Evolutionary conservation across 1,140 invertebrate genomes (phyloP), one percentile per base, ranked within the genome.

Genomic region (Orchesella cincta): DNA sequence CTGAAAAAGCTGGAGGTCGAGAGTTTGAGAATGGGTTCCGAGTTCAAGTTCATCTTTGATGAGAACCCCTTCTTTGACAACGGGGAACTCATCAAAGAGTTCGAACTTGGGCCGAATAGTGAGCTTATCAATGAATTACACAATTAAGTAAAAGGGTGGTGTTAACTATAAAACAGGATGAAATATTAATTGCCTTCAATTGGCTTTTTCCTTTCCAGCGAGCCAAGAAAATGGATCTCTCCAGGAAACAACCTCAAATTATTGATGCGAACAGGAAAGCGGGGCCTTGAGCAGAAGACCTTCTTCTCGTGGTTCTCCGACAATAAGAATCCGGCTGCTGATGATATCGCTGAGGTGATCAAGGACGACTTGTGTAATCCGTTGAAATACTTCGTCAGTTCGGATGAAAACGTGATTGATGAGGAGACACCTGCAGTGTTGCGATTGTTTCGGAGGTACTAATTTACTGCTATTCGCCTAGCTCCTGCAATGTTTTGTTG

Each of bases 301-400:
- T 95, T 95, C 85, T 95, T 95, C 83, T 88, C 90, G 73, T 95
- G 93, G 93, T 93, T 93, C 83, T 88, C 87, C 81, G 91, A 93
- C 86, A 90, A 92, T 83, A 89, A 88, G 36, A 92, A 94, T 85
- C 91, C 93, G 23, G 91, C 90, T 71, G 90, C 90, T 77, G 93
- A 94, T 86, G 92, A 94, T 83, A 92, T 94, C 84, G 93, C 93
- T 51, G 93, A 94, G 85, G 84, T 90, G 12, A 90, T 91, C 81
- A 95, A 95, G 86, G 94, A 95, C 85, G 94, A 95, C 84, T 90
- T 96, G 84, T 96, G 93, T 93, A 96, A 96, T 88, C 94, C 94
- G 75, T 88, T 96, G 76, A 90, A 91, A 82, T 92, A 91, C 83
- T 91, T 89, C 84, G 85, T 96, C 80, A 92, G 93, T 78, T 91